phyloP scores from a whole-genome alignment of 1,140 invertebrate species.

The Uloborus diversus region DNA sequence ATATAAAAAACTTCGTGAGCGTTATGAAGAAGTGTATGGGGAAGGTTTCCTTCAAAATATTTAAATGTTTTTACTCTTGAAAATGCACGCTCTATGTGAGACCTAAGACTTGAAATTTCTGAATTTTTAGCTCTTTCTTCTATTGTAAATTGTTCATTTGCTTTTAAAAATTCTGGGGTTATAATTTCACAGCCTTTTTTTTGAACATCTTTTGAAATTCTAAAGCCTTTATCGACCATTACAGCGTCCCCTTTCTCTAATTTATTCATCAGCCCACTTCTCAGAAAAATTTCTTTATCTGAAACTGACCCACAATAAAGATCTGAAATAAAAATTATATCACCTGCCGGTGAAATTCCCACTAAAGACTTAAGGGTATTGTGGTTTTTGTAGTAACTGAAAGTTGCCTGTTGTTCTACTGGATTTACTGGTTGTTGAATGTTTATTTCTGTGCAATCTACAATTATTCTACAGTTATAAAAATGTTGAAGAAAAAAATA shows the following conservation, averaged over 20 bases:
- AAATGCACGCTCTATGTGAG: no score
- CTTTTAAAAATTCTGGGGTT: no score
- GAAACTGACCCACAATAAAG: neutral
- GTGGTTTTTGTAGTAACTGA: slow-evolving; percentile 1
- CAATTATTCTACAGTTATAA: neutral
- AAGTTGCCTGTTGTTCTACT: neutral
- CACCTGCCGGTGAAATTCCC: neutral
- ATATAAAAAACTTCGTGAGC: no score
- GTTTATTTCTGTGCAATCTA: neutral
- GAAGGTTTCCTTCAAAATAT: neutral
- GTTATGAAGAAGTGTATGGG: no score
- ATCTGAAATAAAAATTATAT: neutral
- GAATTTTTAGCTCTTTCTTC: no score
- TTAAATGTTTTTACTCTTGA: neutral
- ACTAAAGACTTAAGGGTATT: neutral
- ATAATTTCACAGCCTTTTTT: no score
- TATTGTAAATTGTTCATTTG: no score
- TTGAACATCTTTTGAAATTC: neutral
- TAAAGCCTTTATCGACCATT: slow-evolving; percentile 2
- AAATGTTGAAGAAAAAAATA: neutral
- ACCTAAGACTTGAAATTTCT: no score
- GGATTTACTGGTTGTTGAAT: neutral
- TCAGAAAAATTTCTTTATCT: slow-evolving; percentile 1
- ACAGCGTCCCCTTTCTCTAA: neutral
- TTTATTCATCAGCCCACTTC: neutral